These are phyloP conservation scores for Daphoenositta chrysoptera DNA, from an alignment of 2,113 vertebrate species.

Conservation along the genomic window DNA sequence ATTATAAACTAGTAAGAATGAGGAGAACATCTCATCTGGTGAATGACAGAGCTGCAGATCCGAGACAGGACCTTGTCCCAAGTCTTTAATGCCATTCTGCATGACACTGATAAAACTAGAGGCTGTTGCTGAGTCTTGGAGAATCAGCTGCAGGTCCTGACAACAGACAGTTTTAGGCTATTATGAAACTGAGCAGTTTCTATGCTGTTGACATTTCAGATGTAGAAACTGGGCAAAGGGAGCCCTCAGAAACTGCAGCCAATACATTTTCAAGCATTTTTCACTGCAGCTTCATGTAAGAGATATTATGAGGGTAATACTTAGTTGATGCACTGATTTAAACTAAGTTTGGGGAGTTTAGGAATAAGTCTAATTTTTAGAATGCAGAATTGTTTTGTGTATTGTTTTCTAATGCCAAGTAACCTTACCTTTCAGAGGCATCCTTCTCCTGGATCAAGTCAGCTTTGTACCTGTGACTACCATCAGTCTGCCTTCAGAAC, in stretches of 20 bases:
- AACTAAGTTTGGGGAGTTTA: background rate
- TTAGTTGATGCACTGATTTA: background rate
- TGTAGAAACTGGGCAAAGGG: background rate
- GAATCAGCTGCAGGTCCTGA: background rate
- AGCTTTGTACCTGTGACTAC: slow-evolving; percentile 49
- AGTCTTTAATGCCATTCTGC: background rate
- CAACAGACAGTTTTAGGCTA: background rate
- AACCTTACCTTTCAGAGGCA: slow-evolving; percentile 66
- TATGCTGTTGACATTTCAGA: background rate
- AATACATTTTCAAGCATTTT: background rate
- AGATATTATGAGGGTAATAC: background rate
- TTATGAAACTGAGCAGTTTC: background rate
- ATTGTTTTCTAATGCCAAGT: background rate
- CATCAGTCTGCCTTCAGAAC: slow-evolving; percentile 57
- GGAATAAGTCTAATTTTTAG: background rate
- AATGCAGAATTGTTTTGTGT: background rate
- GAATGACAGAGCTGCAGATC: background rate
- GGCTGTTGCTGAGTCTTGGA: background rate
- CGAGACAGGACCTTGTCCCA: background rate
- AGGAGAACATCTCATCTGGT: background rate
- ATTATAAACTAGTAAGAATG: background rate
- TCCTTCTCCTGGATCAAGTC: slow-evolving; percentile 69
- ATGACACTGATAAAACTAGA: background rate
- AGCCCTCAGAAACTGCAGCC: background rate
- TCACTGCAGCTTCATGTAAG: background rate